Conservation (phyloP, 2,888 invertebrate species). For the Lasioglossum morio region DNA sequence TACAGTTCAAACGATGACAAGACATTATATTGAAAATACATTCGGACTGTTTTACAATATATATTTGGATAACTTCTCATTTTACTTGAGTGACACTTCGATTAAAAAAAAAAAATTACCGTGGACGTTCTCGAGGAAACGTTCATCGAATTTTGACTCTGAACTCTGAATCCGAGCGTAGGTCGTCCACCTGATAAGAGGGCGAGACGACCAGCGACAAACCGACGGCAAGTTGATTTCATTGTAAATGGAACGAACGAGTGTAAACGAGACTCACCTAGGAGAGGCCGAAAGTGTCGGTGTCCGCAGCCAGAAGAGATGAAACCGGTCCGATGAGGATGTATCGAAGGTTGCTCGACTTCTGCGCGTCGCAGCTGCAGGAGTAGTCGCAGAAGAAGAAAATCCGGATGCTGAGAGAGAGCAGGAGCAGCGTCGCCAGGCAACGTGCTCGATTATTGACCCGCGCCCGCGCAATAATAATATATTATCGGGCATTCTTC, state of each 20-base stretch:
- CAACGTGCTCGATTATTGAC: conserved; percentile 82
- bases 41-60: neutral
- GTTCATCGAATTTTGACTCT: conserved; percentile 16
- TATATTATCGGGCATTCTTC: conserved; percentile 72
- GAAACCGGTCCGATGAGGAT: conserved; percentile 50
- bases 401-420: conserved; percentile 62
- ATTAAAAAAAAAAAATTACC: neutral
- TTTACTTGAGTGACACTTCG: neutral
- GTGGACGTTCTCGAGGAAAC: neutral
- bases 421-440: conserved; percentile 74
- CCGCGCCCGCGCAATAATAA: conserved; percentile 83
- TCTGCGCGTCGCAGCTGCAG: conserved; percentile 58
- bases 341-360: conserved; percentile 52
- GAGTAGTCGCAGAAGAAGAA: conserved; percentile 56
- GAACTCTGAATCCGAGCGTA: neutral
- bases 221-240: neutral
- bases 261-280: conserved; percentile 13
- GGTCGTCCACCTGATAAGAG: neutral
- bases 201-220: no score
- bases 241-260: neutral
- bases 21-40: neutral
- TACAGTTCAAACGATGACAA: neutral
- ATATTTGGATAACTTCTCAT: neutral
- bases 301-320: conserved; percentile 17
- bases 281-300: neutral